A percentile compares a stretch with the other conserved stretches of the same genome.
These are phyloP conservation scores for Lampropteryx suffumata DNA, from an alignment of 2,888 invertebrate genomes.

Conservation along the genomic window DNA sequence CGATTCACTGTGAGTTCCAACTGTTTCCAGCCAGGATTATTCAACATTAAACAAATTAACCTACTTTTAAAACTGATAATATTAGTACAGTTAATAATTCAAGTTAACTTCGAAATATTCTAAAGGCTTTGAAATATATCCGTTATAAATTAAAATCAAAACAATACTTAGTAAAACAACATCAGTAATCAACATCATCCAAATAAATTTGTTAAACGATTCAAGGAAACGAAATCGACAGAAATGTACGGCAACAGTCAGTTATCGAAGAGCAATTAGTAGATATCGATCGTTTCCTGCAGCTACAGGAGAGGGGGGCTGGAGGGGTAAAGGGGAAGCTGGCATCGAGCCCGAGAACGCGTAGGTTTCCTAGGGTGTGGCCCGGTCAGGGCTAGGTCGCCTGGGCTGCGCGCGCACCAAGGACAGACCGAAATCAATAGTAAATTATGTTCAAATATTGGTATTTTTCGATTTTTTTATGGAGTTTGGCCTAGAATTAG, in stretches of 20 bases:
- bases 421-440: conserved; percentile 20
- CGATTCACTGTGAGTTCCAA: conserved; percentile 6
- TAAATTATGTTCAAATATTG: too few species aligned
- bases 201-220: conserved; percentile 7
- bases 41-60: not conserved
- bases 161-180: too few species aligned
- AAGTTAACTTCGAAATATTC: too few species aligned
- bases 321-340: conserved; percentile 39
- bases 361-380: conserved; percentile 64
- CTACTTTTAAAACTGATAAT: not conserved
- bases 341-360: conserved; percentile 72
- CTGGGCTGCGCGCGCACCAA: conserved; percentile 35
- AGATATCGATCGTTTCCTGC: conserved; percentile 63
- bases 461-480: too few species aligned
- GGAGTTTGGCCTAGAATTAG: too few species aligned
- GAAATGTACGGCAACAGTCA: conserved; percentile 16
- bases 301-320: conserved; percentile 31
- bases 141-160: too few species aligned
- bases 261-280: conserved; percentile 56
- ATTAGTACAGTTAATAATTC: not conserved
- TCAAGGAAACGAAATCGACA: conserved; percentile 29
- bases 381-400: conserved; percentile 65
- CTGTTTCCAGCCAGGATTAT: conserved; percentile 5
- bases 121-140: too few species aligned
- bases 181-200: too few species aligned